Evolutionary conservation across 2,113 vertebrate genomes (phyloP), one percentile per base, ranked within the genome.

Genomic region (Thunnus maccoyii): DNA sequence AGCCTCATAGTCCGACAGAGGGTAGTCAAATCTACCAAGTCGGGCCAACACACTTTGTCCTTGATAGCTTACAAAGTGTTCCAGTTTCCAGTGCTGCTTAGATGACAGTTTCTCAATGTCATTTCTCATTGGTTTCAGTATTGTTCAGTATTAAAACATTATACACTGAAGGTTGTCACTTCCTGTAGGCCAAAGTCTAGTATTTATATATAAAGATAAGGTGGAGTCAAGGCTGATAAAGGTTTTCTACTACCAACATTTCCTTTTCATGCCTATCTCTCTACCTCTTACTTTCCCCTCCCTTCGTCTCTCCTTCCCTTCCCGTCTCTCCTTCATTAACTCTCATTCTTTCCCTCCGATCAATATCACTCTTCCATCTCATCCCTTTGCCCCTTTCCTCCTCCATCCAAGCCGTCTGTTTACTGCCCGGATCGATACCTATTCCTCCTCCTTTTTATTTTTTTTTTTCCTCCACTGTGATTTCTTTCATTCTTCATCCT

Each of bases 341-440:
- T 86, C 78, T 58, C 56, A 71, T 83, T 80, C 82, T 86, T 62
- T 64, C n/a, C 74, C 81, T 76, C 44, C 2, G 75, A 92, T 91
- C 89, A 67, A 89, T 91, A 84, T 30, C 62, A 18, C 72, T 66
- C 83, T 57, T 81, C 83, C 75, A 72, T 84, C 65, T 82, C 79
- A 74, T 85, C 70, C 79, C 50, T 78, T 18, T 1, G 16, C 67
- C 41, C 41, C 8, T 56, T 51, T 74, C 69, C 47, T 76, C 52
- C 68, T 72, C 56, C 17, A 66, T 36, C 50, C 74, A 18, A 17
- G 60, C 52, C n/a, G 12, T 66, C 64, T 80, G 47, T 82, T 88
- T 80, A 76, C 75, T 30, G 18, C 65, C 56, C 22, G 7, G 62
- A 88, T 88, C 74, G 6, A 90, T 88, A 71, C 46, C 63, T n/a